Percentiles rank a stretch among this genome's conserved stretches.
phyloP scores from a whole-genome alignment of 2,888 invertebrate species.

The Pristionchus arcanus region DNA sequence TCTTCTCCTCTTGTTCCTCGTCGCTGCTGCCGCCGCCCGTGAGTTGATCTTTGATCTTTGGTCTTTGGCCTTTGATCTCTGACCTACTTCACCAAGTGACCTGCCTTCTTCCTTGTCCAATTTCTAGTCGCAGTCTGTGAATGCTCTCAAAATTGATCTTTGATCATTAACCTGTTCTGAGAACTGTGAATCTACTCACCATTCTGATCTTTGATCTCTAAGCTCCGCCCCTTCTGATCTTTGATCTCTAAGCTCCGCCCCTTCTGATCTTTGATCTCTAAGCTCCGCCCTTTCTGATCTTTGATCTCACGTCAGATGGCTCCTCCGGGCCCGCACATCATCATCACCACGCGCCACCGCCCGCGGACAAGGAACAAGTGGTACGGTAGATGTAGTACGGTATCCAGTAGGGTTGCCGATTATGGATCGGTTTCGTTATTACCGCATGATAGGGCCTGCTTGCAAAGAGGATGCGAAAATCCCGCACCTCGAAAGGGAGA shows the following conservation, averaged over 20 bases:
- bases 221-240: not conserved
- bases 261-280: not conserved
- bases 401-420: not conserved
- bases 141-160: too few relatives aligned
- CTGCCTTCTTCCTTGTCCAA: too few relatives aligned
- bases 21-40: not conserved
- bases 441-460: too few relatives aligned
- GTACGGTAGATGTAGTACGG: not conserved
- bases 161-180: too few relatives aligned
- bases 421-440: too few relatives aligned
- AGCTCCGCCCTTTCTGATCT: slow-evolving; percentile 10
- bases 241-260: not conserved
- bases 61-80: not conserved
- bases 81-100: not conserved
- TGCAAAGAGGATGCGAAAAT: not conserved
- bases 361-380: not conserved
- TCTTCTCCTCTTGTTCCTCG: not conserved
- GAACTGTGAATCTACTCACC: not conserved
- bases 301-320: not conserved
- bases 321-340: not conserved
- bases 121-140: too few relatives aligned
- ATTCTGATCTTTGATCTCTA: not conserved
- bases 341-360: not conserved
- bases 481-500: too few relatives aligned
- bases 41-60: not conserved